Evolutionary conservation across 2,888 invertebrate species (phyloP).

Genomic region (Brachyopa scutellaris): DNA sequence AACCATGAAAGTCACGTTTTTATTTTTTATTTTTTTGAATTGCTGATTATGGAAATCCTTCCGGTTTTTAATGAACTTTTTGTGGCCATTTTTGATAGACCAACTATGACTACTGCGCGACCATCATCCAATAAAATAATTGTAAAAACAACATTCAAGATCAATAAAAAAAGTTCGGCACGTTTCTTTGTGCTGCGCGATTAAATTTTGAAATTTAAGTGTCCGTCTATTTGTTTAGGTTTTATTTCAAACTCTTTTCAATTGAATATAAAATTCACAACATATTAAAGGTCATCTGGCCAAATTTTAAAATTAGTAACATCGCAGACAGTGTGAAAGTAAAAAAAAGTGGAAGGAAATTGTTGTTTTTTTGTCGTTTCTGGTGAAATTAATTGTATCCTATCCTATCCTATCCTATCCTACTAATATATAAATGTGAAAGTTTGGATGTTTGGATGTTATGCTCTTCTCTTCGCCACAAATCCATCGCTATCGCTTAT

Average conservation of each 20-base stretch:
- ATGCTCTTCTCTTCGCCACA: no score
- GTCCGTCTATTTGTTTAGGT: not conserved
- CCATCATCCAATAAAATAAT: not conserved
- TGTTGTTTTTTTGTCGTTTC: no score
- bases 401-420: no score
- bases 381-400: no score
- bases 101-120: not conserved
- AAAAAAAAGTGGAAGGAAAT: no score
- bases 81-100: conserved; percentile 13
- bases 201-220: not conserved
- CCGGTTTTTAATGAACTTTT: conserved; percentile 37
- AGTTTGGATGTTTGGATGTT: no score
- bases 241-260: conserved; percentile 10
- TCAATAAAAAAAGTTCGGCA: conserved; percentile 10
- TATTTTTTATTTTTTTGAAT: not conserved
- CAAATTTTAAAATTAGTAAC: no score
- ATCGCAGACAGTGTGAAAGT: no score
- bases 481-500: no score
- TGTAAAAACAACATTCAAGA: not conserved
- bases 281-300: conserved; percentile 63
- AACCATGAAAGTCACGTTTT: conserved; percentile 25
- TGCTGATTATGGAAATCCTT: conserved; percentile 24
- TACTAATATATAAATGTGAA: no score
- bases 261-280: conserved; percentile 59
- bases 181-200: conserved; percentile 2